Percentiles rank a stretch among this genome's conserved stretches.
Conservation (phyloP, 2,797 vertebrate genomes). For the Phylloscopus collybita region DNA sequence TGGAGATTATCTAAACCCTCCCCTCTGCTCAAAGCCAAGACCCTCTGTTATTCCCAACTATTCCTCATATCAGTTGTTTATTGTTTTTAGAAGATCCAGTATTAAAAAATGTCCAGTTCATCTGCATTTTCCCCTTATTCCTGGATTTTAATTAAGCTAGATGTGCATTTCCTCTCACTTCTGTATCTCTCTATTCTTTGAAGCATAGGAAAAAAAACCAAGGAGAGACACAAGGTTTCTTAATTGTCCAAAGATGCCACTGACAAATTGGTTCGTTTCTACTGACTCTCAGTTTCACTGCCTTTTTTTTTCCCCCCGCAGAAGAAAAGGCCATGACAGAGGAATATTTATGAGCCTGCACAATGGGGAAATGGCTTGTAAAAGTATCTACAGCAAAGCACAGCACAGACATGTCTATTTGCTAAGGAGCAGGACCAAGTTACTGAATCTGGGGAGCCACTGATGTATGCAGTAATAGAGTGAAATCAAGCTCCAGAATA, state of each 20-base stretch:
- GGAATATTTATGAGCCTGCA: conserved; percentile 67
- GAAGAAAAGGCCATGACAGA: conserved; percentile 24
- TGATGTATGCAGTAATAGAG: conserved; percentile 48
- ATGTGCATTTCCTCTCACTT: conserved; percentile 17
- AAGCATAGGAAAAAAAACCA: background rate
- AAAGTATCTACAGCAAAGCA: conserved; percentile 32
- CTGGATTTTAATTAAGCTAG: conserved; percentile 27
- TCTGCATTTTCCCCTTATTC: background rate
- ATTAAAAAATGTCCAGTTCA: background rate
- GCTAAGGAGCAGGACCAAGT: conserved; percentile 61
- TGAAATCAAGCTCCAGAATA: conserved; percentile 61
- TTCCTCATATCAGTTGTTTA: background rate
- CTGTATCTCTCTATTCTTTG: background rate
- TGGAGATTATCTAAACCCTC: background rate
- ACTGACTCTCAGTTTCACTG: conserved; percentile 36
- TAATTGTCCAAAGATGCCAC: conserved; percentile 41
- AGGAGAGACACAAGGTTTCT: background rate
- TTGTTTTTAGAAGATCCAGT: background rate
- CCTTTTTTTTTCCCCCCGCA: background rate
- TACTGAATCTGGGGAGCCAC: conserved; percentile 9
- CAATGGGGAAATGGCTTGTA: conserved; percentile 67
- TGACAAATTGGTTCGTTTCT: conserved; percentile 53
- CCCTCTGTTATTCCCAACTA: background rate
- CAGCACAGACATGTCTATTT: conserved; percentile 61
- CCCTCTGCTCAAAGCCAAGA: background rate